Base-by-base conservation (phyloP, 2,113 vertebrate species). In the Promerops cafer region DNA sequence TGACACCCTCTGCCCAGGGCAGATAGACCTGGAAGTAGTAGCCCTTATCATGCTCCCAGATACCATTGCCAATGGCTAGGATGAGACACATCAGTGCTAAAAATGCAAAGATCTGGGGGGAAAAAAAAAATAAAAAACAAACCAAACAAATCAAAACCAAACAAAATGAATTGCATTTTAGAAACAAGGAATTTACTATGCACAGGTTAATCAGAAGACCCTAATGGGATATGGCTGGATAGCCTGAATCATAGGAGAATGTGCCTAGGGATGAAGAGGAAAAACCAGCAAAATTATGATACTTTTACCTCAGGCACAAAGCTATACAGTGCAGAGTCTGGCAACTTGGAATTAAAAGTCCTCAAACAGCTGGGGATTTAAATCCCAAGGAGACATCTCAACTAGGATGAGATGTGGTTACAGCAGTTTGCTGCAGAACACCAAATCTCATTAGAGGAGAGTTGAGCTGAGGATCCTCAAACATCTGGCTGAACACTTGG, bases 31-130 rank as follows among this genome's bases (percentile, higher is more conserved):
- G 98, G 97, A 99, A 99, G 71, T 96, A 85, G 27, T 97, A 98
- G 79, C 99, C 99, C 53, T 97, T 98, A 17, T 85, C 94, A 31
- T 83, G 52, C 74, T 99, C 98, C 99, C 99, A 99, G 93, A 99
- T 97, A 11, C 97, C 97, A 87, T 99, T 99, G 37, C 99, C 99
- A 50, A 99, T 90, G 52, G 99, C 98, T 96, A 99, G 89, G 75
- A 98, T 70, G 77, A 98, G 88, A 94, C 99, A 99, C 98, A 99
- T 98, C 66, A 93, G 53, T 4, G 87, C 98, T 97, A 99, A 98
- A 90, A 99, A 96, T 20, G 98, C 98, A 76, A 99, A 99, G 93
- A 99, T 99, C 99, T 99, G 97, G 0, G 23, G 97, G 0, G 23
- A 86, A 74, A 65, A 83, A 63, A 74, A 65, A 68, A 80, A 80